Evolutionary conservation across 2,113 vertebrate genomes (phyloP).

Genomic region (Tiliqua scincoides): DNA sequence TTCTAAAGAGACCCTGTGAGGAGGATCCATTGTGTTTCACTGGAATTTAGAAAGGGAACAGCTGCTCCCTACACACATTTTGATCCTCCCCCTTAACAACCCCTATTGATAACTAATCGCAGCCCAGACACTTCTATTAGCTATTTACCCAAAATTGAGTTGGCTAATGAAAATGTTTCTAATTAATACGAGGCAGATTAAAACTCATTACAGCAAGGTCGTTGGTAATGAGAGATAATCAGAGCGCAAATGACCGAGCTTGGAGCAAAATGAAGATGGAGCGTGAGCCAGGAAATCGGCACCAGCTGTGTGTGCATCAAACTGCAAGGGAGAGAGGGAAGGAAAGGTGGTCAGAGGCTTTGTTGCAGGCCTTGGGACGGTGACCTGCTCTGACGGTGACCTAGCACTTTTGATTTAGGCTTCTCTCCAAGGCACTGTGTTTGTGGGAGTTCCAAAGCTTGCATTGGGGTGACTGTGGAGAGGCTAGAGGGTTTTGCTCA

Average conservation of each 20-base stretch:
- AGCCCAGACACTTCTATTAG: constrained; percentile 73
- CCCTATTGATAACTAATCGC: constrained; percentile 73
- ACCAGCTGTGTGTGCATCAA: constrained; percentile 32
- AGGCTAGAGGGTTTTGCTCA: neutral
- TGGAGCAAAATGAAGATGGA: constrained; percentile 67
- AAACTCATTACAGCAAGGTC: constrained; percentile 79
- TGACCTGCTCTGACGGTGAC: neutral
- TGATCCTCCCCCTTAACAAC: constrained; percentile 60
- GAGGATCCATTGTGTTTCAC: constrained; percentile 41
- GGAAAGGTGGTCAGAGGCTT: constrained; percentile 22
- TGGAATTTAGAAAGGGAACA: constrained; percentile 55
- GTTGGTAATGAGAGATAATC: constrained; percentile 78
- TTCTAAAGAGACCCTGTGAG: constrained; percentile 28
- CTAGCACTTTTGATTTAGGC: accelerated
- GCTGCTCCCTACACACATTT: constrained; percentile 54
- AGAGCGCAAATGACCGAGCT: constrained; percentile 72
- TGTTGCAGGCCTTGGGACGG: neutral
- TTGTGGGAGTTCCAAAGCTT: accelerated
- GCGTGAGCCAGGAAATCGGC: neutral
- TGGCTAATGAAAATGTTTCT: constrained; percentile 78
- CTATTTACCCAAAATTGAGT: constrained; percentile 72
- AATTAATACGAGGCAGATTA: constrained; percentile 80
- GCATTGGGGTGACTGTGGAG: neutral
- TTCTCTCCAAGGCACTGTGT: neutral
- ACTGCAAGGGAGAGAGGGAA: constrained; percentile 20